phyloP scores from a whole-genome alignment of 2,113 vertebrate genomes.

The Charina bottae region DNA sequence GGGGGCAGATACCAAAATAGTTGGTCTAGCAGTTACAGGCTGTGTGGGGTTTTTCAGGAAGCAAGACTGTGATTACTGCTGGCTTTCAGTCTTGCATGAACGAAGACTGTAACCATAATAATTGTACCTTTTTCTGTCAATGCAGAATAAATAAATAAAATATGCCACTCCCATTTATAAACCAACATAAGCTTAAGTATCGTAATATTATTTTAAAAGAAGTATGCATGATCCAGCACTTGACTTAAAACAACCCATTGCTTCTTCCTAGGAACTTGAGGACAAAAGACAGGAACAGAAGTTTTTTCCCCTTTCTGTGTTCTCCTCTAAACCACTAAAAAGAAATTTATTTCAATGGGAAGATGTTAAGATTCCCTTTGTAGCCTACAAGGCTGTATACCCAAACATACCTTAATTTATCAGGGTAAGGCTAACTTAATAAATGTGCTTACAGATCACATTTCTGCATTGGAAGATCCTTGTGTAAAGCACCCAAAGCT shows the following conservation, averaged over 20 bases:
- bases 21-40: slow-evolving; percentile 1
- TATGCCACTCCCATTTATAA: background rate
- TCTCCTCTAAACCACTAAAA: background rate
- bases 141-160: slow-evolving; percentile 61
- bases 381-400: background rate
- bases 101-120: slow-evolving; percentile 55
- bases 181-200: background rate
- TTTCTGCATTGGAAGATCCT: background rate
- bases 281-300: background rate
- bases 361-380: background rate
- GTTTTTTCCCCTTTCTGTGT: background rate
- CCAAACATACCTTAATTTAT: no score
- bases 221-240: no score
- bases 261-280: background rate
- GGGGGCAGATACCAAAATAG: background rate
- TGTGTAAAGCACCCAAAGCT: background rate
- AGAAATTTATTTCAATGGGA: background rate
- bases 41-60: slow-evolving; percentile 37
- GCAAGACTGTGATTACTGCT: slow-evolving; percentile 22
- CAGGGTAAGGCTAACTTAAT: background rate
- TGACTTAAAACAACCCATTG: background rate
- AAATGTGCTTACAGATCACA: background rate
- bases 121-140: slow-evolving; percentile 54
- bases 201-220: background rate
- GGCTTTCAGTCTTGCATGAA: slow-evolving; percentile 48